Evolutionary conservation across 2,113 vertebrate species (phyloP), one percentile per base, ranked within the genome.

Genomic region (Falco punctatus): DNA sequence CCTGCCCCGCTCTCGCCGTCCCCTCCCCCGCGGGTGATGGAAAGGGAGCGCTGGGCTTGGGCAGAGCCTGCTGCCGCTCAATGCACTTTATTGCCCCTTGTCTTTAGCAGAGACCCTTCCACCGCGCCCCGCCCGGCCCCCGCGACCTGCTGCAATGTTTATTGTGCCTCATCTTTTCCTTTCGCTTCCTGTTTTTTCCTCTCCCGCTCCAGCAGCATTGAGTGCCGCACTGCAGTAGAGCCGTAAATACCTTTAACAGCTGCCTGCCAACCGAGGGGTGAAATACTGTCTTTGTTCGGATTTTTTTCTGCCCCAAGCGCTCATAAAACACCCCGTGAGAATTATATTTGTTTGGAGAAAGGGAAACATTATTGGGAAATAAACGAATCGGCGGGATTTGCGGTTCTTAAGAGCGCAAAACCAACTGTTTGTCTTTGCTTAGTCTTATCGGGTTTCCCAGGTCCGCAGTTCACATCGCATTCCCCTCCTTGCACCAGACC

Each of bases 201-300:
- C 61, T 92, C 71, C 84, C 95, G 42, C 97, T 97, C 93, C 93
- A 71, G 83, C 94, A 83, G 97, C 92, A 92, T 86, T 87, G 96
- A 97, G 98, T 98, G 99, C 98, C 99, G 99, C 99, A 99, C 98
- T 99, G 99, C 99, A 99, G 99, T 98, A 97, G 98, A 98, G 99
- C 98, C 98, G 99, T 99, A 99, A 99, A 99, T 99, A 99, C 99
- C 98, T 99, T 99, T 99, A 99, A 98, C 99, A 99, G 99, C 99
- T 99, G 99, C 99, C 99, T 99, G 99, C 99, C 99, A 99, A 98
- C 96, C 97, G 92, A 96, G 80, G 98, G 97, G 98, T 99, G 99
- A 99, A 99, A 99, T 99, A 99, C 99, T 99, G 99, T 99, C 99
- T 99, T 99, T 99, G 99, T 99, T 99, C 98, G 86, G 61, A 69